phyloP scores from a whole-genome alignment of 2,888 invertebrate genomes.

The Athalia cordata region DNA sequence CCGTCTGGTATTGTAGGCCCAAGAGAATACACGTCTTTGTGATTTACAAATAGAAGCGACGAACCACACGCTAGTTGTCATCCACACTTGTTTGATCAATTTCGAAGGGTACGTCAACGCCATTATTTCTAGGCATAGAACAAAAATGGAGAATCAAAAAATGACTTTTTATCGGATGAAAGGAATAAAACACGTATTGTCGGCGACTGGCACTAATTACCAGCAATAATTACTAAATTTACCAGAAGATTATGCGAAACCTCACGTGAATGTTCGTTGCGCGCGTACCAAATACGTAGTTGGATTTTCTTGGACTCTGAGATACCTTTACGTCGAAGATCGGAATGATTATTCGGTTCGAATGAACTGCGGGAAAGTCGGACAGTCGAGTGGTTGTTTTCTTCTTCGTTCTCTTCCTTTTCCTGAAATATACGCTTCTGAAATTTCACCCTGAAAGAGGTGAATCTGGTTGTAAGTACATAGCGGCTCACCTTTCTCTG shows the following conservation, averaged over 20 bases:
- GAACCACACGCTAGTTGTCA: background rate
- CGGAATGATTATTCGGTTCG: too few relatives aligned
- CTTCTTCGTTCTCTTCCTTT: background rate
- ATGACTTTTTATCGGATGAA: too few relatives aligned
- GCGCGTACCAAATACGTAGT: too few relatives aligned
- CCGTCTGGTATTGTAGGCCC: background rate
- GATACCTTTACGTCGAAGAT: too few relatives aligned
- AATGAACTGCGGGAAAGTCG: background rate
- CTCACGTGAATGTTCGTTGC: too few relatives aligned
- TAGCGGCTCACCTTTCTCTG: background rate
- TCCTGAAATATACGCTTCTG: background rate
- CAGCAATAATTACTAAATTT: too few relatives aligned
- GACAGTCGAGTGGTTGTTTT: background rate
- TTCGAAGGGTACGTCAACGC: background rate
- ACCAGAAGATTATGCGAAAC: too few relatives aligned
- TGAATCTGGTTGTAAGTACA: background rate
- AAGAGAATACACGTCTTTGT: background rate
- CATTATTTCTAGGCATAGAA: too few relatives aligned
- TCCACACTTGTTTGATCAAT: background rate
- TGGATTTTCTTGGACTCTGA: too few relatives aligned
- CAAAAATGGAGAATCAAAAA: too few relatives aligned
- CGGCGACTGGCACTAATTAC: too few relatives aligned
- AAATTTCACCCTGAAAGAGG: slow-evolving; percentile 11
- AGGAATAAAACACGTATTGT: too few relatives aligned
- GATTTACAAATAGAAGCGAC: background rate